Evolutionary conservation across 2,888 invertebrate genomes (phyloP), one percentile per base, ranked within the genome.

Genomic region (Alloscopus bannaensis): DNA sequence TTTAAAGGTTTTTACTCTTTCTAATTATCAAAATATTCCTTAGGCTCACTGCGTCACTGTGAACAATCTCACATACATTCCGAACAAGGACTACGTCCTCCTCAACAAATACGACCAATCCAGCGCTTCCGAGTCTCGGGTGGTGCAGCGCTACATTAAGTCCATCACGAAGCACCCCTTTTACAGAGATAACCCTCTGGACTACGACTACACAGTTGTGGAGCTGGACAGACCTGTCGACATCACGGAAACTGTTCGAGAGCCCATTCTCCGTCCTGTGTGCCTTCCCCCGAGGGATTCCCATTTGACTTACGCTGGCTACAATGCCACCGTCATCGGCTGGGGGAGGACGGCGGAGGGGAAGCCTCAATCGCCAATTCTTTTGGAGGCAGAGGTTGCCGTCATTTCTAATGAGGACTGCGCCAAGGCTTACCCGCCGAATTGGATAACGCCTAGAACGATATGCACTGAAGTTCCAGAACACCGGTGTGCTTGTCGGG

Each of bases 361-460:
- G 18, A 84, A 84, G 1, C 77, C 82, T 55, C 84, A 83, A 47
- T 68, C 85, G 11, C 80, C 72, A 3, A 68, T 81, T 6, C 36
- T 85, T 18, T 79, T 83, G 72, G 65, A 84, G 45, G 84, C 83
- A 1, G 71, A 75, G 1, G 80, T 84, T 20, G 83, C 84, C 1
- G 80, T 84, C 1, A 84, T 85, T 42, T 68, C 78, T 3, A 84
- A 85, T 36, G 84, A 83, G 29, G 80, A 80, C 0, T 84, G 85
- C 40, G 57, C 60, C 29, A 76, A 79, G 24, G 84, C 84, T 8
- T 36, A 8, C 6, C 6, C 36, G 13, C 36, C 13, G 36, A 13
- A 36, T 36, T 36, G 6, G 13, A 13, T 36, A 36, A 8, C 13
- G 13, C 13, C 36, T 36, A 36, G 36, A 6, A 6, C 13, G 36